A percentile compares a stretch with the other conserved stretches of the same genome.
Evolutionary conservation across 2,888 invertebrate species (phyloP).

Genomic region (Gymnosoma rotundatum): DNA sequence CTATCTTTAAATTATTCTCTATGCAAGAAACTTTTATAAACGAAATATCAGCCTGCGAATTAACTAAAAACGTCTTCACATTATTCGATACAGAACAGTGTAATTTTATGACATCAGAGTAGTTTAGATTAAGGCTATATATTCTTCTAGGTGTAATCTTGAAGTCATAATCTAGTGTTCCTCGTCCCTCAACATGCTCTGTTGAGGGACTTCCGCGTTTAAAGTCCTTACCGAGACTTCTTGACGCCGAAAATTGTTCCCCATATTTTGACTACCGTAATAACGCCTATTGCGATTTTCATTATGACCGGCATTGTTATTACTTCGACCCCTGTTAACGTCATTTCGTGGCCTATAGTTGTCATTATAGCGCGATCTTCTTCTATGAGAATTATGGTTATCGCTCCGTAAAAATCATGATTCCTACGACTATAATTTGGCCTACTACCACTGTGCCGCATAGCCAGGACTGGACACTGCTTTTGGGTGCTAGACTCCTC

Average conservation of each 20-base stretch:
- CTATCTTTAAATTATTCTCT: too few species aligned
- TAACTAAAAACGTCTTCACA: too few species aligned
- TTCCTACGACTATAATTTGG: background rate
- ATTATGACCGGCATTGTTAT: background rate
- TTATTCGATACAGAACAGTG: too few species aligned
- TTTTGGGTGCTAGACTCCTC: background rate
- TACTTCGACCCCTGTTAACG: background rate
- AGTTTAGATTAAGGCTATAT: too few species aligned
- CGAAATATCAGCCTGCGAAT: too few species aligned
- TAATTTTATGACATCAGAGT: too few species aligned
- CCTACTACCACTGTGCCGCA: background rate
- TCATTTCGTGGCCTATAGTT: background rate
- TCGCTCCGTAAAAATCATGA: background rate
- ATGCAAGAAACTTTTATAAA: too few species aligned
- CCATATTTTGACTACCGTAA: background rate
- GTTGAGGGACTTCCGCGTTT: background rate
- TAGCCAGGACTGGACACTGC: background rate
- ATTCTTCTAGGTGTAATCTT: too few species aligned
- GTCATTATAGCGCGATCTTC: background rate
- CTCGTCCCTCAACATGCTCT: conserved; percentile 10
- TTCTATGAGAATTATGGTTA: background rate
- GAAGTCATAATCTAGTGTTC: background rate
- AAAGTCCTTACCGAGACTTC: too few species aligned
- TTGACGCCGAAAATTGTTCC: background rate
- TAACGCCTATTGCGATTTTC: background rate